Conservation (phyloP, 2,888 invertebrate genomes). For the Lasioglossum calceatum region DNA sequence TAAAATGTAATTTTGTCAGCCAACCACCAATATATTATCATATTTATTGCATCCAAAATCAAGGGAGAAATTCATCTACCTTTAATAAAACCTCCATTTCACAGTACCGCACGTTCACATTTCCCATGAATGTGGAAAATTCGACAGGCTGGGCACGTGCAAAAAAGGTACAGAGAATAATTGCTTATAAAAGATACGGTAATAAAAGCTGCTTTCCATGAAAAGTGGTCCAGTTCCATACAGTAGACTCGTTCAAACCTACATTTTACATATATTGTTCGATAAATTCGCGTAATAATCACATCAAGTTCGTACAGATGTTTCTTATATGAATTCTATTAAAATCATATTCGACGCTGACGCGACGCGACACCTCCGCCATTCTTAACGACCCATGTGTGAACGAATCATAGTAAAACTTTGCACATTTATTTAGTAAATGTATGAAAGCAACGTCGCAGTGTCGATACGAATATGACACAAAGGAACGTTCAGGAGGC, state of each 20-base stretch:
- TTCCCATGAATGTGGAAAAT: neutral
- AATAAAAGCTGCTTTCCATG: neutral
- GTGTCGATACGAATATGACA: too few species aligned
- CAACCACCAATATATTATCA: neutral
- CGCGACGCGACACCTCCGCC: neutral
- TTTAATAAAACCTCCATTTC: slow-evolving; percentile 5
- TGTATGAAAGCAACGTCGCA: neutral
- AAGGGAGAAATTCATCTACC: neutral
- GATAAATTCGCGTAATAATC: neutral
- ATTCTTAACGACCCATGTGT: too few species aligned
- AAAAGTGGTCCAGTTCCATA: neutral
- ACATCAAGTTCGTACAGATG: neutral
- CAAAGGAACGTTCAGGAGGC: neutral
- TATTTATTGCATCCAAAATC: neutral
- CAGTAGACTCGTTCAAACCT: neutral
- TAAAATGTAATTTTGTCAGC: neutral
- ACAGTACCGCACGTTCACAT: neutral
- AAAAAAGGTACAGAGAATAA: neutral
- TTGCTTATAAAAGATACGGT: neutral
- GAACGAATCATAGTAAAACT: neutral
- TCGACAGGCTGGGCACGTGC: neutral
- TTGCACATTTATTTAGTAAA: neutral
- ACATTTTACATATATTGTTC: neutral
- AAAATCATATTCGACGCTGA: neutral
- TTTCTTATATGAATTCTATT: neutral